Evolutionary conservation across 1,140 invertebrate genomes (phyloP), one percentile per base, ranked within the genome.

Genomic region (Muscidifurax raptorellus): DNA sequence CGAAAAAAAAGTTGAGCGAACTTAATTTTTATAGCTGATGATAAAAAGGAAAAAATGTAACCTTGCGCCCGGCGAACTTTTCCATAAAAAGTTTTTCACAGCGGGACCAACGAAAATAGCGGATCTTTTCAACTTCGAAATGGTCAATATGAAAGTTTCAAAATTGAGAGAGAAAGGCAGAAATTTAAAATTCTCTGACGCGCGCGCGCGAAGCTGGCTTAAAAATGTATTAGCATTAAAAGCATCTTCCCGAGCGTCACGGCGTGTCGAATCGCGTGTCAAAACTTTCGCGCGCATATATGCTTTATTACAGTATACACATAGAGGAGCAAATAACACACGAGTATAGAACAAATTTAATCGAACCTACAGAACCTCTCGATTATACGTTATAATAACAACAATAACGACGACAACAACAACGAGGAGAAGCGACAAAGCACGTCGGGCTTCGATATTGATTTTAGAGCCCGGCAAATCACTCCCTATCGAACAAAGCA

Each of bases 61-160:
- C 64, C 22, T 44, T 75, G 7, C n/a, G n/a, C 36, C 36, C 0
- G 13, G 32, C 44, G 30, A 82, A 82, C 80, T 75, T 76, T 82
- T 75, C 30, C 71, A 40, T 74, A 40, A 82, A 82, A 82, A 82
- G 32, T 36, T 82, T 82, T 52, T n/a, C 52, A 72, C 25, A 27
- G n/a, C 6, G 2, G 36, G 10, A 59, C 44, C n/a, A 47, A 74
- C 66, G 40, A 74, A 81, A 81, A 80, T 71, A 59, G 52, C 52
- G 52, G 25, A 15, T 71, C 18, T 71, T 47, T 71, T 18, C 32
- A 69, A 80, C 25, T 71, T 80, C 28, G 27, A 67, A 80, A 80
- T 71, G 79, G 79, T 80, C 79, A 71, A 80, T 80, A 80, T 28
- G 67, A 80, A 80, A 80, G 25, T 71, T 80, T 80, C 44, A 30